phyloP scores from a whole-genome alignment of 2,888 invertebrate species.

The Branchipolynoe longqiensis region DNA sequence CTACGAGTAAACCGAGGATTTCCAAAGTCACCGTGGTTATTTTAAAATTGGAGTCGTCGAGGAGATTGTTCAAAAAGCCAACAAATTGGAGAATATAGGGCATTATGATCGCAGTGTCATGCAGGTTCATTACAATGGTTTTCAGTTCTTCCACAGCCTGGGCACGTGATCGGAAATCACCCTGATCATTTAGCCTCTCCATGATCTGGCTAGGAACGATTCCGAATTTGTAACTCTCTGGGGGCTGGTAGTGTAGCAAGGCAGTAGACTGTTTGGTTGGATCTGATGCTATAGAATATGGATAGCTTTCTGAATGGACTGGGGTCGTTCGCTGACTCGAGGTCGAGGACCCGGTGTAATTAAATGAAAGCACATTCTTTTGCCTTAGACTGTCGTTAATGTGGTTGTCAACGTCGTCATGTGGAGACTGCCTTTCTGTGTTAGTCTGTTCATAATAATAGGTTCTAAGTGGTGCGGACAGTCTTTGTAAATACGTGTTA shows the following conservation, averaged over 20 bases:
- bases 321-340: conserved; percentile 14
- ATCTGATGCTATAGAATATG: background rate
- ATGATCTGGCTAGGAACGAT: conserved; percentile 82
- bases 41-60: conserved; percentile 86
- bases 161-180: conserved; percentile 85
- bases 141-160: conserved; percentile 85
- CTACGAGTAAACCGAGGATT: conserved; percentile 82
- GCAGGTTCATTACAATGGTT: conserved; percentile 82
- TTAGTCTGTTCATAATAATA: conserved; percentile 66
- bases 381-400: conserved; percentile 13
- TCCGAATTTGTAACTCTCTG: conserved; percentile 77
- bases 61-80: conserved; percentile 84
- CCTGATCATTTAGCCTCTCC: conserved; percentile 83
- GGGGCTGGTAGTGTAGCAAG: conserved; percentile 44
- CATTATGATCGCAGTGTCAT: conserved; percentile 82
- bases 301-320: conserved; percentile 17
- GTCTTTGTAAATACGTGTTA: conserved; percentile 75
- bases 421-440: conserved; percentile 6
- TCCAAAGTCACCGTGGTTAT: conserved; percentile 83
- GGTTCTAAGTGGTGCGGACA: conserved; percentile 71
- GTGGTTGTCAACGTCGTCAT: conserved; percentile 29
- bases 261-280: conserved; percentile 25
- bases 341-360: conserved; percentile 42
- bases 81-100: conserved; percentile 86
- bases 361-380: conserved; percentile 55